Evolutionary conservation across 2,888 invertebrate species (phyloP).

Genomic region (Microplitis deprimator): DNA sequence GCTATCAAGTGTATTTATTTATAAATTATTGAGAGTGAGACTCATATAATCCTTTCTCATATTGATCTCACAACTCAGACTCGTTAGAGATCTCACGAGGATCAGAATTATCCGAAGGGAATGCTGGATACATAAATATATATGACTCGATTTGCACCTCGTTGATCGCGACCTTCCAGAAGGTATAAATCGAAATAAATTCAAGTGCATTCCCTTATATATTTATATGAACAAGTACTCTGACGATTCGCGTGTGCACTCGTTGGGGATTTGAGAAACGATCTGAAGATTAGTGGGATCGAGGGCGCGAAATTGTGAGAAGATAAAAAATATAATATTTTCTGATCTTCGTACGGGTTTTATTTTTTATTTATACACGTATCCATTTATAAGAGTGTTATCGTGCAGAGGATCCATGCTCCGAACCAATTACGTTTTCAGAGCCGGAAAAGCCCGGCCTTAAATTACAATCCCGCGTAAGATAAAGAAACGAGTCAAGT

Average conservation of each 20-base stretch:
- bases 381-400: conserved; percentile 10
- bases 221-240: background rate
- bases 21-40: background rate
- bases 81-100: background rate
- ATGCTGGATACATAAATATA: background rate
- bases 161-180: background rate
- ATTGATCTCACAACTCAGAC: background rate
- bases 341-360: background rate
- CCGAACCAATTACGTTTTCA: conserved; percentile 69
- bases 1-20: background rate
- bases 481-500: conserved; percentile 32
- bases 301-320: background rate
- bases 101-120: background rate
- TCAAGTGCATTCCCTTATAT: no score
- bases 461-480: conserved; percentile 66
- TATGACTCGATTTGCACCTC: background rate
- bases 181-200: no score
- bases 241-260: background rate
- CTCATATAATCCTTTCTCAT: background rate
- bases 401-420: conserved; percentile 52
- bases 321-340: background rate
- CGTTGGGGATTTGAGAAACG: background rate
- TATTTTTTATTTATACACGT: background rate
- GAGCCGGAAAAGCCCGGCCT: conserved; percentile 66
- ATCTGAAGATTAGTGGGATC: background rate